These are phyloP conservation scores for Agrotis puta DNA, from an alignment of 2,888 invertebrate species.

Conservation along the genomic window DNA sequence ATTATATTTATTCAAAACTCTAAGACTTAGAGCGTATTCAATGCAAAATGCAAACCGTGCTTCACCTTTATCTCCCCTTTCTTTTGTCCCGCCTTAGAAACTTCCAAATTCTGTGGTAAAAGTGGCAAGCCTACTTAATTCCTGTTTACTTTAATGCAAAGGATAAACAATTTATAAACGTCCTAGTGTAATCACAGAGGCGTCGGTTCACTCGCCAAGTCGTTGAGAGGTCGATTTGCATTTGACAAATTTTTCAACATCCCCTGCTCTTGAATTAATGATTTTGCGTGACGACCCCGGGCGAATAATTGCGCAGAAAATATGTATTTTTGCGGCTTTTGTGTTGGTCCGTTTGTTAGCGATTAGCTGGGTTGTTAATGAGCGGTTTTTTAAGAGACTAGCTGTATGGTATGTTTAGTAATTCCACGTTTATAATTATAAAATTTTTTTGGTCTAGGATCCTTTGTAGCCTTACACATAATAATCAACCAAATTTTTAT, in stretches of 20 bases:
- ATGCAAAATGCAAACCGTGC: not conserved
- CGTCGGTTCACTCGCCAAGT: conserved; percentile 51
- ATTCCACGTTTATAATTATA: no score
- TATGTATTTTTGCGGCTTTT: conserved; percentile 70
- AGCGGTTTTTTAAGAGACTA: not conserved
- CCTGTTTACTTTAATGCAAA: conserved; percentile 22
- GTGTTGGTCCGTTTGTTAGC: conserved; percentile 48
- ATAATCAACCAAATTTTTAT: no score
- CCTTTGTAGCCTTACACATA: no score
- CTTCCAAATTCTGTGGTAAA: conserved; percentile 10
- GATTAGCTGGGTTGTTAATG: conserved; percentile 38
- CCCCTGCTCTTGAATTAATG: conserved; percentile 76
- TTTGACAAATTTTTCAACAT: conserved; percentile 72
- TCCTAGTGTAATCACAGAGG: conserved; percentile 42
- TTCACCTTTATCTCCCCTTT: not conserved
- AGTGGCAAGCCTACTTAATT: conserved; percentile 19
- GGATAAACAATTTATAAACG: conserved; percentile 58
- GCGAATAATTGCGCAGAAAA: conserved; percentile 78
- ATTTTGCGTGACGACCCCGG: conserved; percentile 72
- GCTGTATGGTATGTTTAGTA: no score
- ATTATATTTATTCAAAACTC: not conserved
- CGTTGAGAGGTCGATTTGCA: conserved; percentile 71
- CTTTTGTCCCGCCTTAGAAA: not conserved
- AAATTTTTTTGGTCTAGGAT: no score
- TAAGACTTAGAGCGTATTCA: not conserved